Percentiles rank a stretch among this genome's conserved stretches.
Conservation (phyloP, 2,888 invertebrate species). For the Diarsia mendica region DNA sequence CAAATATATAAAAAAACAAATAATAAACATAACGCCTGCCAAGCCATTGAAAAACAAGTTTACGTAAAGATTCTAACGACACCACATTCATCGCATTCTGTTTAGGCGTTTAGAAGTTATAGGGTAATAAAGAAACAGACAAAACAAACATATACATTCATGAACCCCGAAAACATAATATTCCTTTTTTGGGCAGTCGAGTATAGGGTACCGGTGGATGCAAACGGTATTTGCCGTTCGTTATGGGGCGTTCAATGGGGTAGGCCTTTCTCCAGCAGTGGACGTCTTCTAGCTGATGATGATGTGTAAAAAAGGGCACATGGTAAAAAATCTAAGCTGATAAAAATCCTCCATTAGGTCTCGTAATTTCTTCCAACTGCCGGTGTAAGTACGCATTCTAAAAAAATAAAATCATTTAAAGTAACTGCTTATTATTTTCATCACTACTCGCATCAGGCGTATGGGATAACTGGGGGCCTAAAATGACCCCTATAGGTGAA, state of each 20-base stretch:
- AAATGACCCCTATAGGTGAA: too few relatives aligned
- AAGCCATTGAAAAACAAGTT: too few relatives aligned
- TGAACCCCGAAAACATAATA: background rate
- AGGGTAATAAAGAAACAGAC: background rate
- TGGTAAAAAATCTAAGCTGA: constrained; percentile 74
- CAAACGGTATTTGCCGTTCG: too few relatives aligned
- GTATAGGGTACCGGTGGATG: background rate
- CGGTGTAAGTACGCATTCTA: constrained; percentile 81
- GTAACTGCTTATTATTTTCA: background rate
- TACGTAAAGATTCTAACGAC: background rate
- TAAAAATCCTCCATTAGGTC: constrained; percentile 74
- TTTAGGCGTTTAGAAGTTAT: background rate
- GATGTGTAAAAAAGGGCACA: background rate
- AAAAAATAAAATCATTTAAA: constrained; percentile 59
- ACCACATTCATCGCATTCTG: background rate
- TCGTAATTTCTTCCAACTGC: constrained; percentile 79
- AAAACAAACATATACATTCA: background rate
- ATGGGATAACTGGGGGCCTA: background rate
- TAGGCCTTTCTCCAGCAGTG: too few relatives aligned
- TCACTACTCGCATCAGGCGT: background rate
- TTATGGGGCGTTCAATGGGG: too few relatives aligned
- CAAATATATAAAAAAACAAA: too few relatives aligned
- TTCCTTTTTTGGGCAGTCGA: background rate
- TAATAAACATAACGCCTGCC: too few relatives aligned
- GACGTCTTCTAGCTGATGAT: too few relatives aligned